These are phyloP conservation scores for Drosophila flavopinicola DNA, from an alignment of 2,888 invertebrate genomes.

Conservation along the genomic window DNA sequence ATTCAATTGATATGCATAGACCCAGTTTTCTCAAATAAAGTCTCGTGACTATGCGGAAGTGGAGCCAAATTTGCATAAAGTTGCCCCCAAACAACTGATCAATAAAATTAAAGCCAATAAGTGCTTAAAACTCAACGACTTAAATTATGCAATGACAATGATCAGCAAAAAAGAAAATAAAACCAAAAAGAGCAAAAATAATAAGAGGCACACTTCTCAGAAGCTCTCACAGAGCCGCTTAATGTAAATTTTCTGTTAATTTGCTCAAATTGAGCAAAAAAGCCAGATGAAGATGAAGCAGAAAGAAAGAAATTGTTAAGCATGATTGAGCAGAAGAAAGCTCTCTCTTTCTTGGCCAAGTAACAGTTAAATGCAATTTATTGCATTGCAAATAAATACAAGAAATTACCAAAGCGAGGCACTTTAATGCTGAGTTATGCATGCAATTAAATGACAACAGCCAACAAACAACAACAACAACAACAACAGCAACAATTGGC, in stretches of 20 bases:
- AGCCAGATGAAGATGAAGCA: conserved; percentile 3
- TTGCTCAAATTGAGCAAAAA: conserved; percentile 15
- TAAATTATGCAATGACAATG: conserved; percentile 53
- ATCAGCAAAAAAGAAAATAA: conserved; percentile 5
- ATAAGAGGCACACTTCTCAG: conserved; percentile 41
- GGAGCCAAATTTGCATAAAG: not conserved
- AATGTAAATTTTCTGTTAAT: conserved; percentile 23
- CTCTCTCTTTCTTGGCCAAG: conserved; percentile 10
- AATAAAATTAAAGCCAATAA: conserved; percentile 23
- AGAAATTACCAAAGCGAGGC: conserved; percentile 40
- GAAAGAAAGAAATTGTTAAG: conserved; percentile 35
- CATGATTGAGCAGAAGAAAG: conserved; percentile 50
- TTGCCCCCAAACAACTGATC: not conserved
- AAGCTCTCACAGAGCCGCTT: conserved; percentile 35
- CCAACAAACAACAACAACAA: not conserved
- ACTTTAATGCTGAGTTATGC: conserved; percentile 67
- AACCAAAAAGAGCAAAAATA: not conserved
- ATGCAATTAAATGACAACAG: conserved; percentile 41
- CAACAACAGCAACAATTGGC: conserved; percentile 46
- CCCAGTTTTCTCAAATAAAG: conserved; percentile 26
- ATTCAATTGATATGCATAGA: conserved; percentile 28
- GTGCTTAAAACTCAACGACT: conserved; percentile 5
- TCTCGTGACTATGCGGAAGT: conserved; percentile 33
- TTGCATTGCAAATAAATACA: conserved; percentile 69
- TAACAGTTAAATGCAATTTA: conserved; percentile 61